A percentile compares a stretch with the other conserved stretches of the same genome.
phyloP scores from a whole-genome alignment of 2,113 vertebrate genomes.

The Gopherus evgoodei region DNA sequence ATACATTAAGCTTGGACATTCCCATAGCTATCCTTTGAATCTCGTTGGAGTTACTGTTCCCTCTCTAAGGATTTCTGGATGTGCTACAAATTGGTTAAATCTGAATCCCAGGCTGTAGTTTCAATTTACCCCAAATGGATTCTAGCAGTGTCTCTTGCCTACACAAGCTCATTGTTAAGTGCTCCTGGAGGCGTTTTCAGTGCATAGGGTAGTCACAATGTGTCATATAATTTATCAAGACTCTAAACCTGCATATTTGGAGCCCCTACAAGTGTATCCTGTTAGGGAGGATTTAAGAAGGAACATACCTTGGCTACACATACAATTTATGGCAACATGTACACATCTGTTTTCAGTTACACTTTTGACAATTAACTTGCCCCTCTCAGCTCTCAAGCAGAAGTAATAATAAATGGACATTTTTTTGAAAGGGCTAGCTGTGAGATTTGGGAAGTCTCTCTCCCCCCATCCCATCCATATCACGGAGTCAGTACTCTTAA shows the following conservation, averaged over 20 bases:
- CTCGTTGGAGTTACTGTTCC: neutral
- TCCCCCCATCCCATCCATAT: neutral
- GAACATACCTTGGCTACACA: neutral
- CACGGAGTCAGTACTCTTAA: neutral
- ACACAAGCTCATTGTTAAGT: neutral
- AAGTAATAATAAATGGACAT: neutral
- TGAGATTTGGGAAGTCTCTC: neutral
- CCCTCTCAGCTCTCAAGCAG: neutral
- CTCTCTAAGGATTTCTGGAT: neutral
- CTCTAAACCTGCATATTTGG: rapidly evolving
- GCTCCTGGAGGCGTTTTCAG: neutral
- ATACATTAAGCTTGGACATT: neutral
- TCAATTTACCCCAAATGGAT: neutral
- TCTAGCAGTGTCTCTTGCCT: neutral
- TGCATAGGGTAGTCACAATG: neutral
- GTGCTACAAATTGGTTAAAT: neutral
- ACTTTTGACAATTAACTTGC: neutral
- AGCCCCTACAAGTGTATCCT: neutral
- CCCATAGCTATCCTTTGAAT: neutral
- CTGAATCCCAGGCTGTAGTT: neutral
- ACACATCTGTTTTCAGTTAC: neutral
- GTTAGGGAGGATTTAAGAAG: neutral
- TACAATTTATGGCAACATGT: neutral
- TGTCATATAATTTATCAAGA: neutral
- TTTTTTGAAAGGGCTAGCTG: rapidly evolving